phyloP scores from a whole-genome alignment of 2,113 vertebrate genomes.

The Tetrao urogallus region DNA sequence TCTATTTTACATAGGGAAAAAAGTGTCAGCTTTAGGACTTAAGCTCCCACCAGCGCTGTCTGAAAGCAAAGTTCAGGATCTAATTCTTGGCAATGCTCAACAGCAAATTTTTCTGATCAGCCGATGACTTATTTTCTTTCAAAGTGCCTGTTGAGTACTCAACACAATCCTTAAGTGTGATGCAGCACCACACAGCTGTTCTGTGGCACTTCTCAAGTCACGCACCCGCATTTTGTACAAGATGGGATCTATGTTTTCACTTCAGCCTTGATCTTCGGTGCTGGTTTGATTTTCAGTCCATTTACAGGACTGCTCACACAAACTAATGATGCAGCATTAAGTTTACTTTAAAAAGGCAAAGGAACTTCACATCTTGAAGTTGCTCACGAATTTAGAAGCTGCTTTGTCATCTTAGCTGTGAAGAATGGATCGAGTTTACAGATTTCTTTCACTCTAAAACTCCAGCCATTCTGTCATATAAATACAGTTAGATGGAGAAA shows the following conservation, averaged over 20 bases:
- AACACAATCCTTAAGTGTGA: not conserved
- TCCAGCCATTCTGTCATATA: conserved; percentile 97
- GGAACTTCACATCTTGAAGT: not conserved
- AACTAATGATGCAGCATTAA: not conserved
- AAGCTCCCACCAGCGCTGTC: not conserved
- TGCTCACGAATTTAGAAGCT: not conserved
- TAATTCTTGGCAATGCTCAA: not conserved
- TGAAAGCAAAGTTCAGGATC: not conserved
- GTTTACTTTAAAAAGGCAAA: not conserved
- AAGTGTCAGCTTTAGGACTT: not conserved
- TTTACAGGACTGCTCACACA: not conserved
- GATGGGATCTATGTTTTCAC: not conserved
- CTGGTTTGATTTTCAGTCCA: not conserved
- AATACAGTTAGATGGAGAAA: conserved; percentile 93
- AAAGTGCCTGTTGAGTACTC: not conserved
- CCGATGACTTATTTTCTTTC: not conserved
- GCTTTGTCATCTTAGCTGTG: not conserved
- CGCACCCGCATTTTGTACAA: not conserved
- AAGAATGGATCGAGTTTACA: not conserved
- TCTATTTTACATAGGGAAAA: not conserved
- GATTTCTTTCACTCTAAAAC: conserved; percentile 78
- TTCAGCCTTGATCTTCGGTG: not conserved
- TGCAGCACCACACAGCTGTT: not conserved
- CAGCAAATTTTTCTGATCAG: not conserved
- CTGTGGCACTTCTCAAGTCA: not conserved